Percentiles rank a stretch among this genome's conserved stretches.
Evolutionary conservation across 2,888 invertebrate species (phyloP).

Genomic region (Drosophila crucigera): DNA sequence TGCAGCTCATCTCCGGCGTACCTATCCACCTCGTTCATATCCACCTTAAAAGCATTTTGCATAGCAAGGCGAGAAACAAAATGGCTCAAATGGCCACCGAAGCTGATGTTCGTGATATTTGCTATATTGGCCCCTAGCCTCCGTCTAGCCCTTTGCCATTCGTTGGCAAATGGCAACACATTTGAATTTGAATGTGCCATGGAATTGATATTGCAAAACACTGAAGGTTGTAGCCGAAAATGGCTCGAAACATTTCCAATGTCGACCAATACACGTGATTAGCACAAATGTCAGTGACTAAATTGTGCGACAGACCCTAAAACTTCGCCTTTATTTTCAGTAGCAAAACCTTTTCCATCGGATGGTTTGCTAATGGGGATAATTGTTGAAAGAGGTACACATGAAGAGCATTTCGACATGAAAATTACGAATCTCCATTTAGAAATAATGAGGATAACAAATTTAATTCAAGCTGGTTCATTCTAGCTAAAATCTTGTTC

Average conservation of each 20-base stretch:
- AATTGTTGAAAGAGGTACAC: background rate
- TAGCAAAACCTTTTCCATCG: conserved; percentile 4
- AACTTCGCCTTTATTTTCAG: conserved; percentile 22
- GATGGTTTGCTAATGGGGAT: background rate
- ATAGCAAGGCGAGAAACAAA: conserved; percentile 35
- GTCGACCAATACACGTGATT: conserved; percentile 53
- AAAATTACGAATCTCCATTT: background rate
- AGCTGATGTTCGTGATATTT: conserved; percentile 58
- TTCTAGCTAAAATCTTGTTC: background rate
- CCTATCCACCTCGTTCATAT: background rate
- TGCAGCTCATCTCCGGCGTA: background rate
- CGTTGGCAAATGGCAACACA: conserved; percentile 46
- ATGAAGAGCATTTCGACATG: background rate
- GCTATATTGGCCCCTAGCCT: conserved; percentile 12
- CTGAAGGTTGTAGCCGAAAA: conserved; percentile 9
- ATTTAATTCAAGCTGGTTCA: background rate
- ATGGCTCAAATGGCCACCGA: conserved; percentile 42
- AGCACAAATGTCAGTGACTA: conserved; percentile 48
- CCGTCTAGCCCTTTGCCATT: background rate
- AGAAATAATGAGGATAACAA: background rate
- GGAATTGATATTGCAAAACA: conserved; percentile 62
- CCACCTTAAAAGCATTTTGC: conserved; percentile 60
- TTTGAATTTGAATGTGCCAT: conserved; percentile 61
- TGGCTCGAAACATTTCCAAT: conserved; percentile 19
- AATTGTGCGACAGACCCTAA: conserved; percentile 25